A percentile compares a stretch with the other conserved stretches of the same genome.
Evolutionary conservation across 2,888 invertebrate species (phyloP).

Genomic region (Mythimna ferrago): DNA sequence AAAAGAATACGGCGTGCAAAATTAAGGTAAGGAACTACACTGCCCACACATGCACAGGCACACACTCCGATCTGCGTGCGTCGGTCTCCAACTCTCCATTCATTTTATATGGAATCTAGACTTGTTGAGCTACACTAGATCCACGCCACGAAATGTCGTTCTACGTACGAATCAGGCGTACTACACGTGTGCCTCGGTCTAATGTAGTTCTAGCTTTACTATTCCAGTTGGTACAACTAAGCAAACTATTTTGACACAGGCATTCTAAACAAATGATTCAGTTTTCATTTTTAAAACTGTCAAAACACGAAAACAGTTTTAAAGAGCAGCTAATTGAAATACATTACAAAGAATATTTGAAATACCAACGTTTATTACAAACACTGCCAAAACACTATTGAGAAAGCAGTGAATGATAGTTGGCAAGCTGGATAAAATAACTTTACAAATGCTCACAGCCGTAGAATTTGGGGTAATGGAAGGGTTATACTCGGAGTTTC

Average conservation of each 20-base stretch:
- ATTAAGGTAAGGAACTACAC: no score
- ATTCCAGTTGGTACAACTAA: not conserved
- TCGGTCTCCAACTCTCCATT: no score
- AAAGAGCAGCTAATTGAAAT: constrained; percentile 52
- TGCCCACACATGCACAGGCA: no score
- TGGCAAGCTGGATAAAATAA: constrained; percentile 22
- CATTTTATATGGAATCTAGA: no score
- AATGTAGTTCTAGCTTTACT: no score
- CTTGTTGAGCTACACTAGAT: no score
- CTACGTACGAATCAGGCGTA: no score
- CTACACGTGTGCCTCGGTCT: no score
- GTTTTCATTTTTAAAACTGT: constrained; percentile 29
- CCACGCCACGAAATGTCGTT: no score
- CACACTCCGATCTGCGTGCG: no score
- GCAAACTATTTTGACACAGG: constrained; percentile 36
- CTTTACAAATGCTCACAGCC: constrained; percentile 16
- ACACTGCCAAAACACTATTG: constrained; percentile 38
- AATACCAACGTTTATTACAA: constrained; percentile 50
- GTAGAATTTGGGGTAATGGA: constrained; percentile 11
- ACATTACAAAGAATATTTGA: constrained; percentile 49
- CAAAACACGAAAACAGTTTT: constrained; percentile 44
- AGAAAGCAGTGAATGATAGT: constrained; percentile 22
- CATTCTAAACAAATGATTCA: constrained; percentile 36
- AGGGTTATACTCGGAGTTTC: no score
- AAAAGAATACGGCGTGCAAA: constrained; percentile 1